Base-by-base conservation (phyloP, 92 coral and sea anemone genomes). In the Zoanthus sociatus region DNA sequence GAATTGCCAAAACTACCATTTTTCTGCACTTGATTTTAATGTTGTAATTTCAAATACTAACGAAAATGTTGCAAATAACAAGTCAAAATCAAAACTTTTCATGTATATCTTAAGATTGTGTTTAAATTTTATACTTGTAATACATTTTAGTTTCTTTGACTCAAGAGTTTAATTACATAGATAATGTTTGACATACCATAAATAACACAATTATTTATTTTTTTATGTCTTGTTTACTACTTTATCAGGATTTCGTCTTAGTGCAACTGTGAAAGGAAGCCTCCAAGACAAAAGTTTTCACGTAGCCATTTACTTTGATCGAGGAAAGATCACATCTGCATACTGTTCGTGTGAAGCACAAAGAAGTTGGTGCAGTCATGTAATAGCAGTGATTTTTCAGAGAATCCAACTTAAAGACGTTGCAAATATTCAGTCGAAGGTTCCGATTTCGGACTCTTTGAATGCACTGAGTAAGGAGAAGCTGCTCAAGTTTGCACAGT, bases 301-400 rank as follows among this genome's bases (percentile, higher is more conserved):
- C 64, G 98, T 96, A 21, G 88, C 90, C 60, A 87, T 96, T 18
- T 93, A 92, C 82, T 96, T 95, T 89, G 99, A 96, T 78, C 95
- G 99, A 42, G 99, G 99, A 13, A 96, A 96, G 78, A 96, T 96
- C 76, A 96, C 97, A 8, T 93, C 98, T 21, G 98, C 95, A 3
- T 92, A 90, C 75, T 96, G 99, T 74, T 91, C 97, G 0, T 96
- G 99, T 72, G 93, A 93, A 8, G 71, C 76, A 20, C 74, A 90
- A 48, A 82, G 93, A 69, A 87, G 90, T 83, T 96, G 99, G 99
- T 96, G 99, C 74, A 67, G 13, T 9, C 99, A 96, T 92, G 98
- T 96, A 16, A 90, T 95, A 7, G 98, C 98, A 0, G 92, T 91
- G 32, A 90, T 94, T 61, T 31, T 96, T 69, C 92, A 84, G 61